Evolutionary conservation across 2,797 vertebrate species (phyloP), one percentile per base, ranked within the genome.

Genomic region (Sciurus carolinensis): DNA sequence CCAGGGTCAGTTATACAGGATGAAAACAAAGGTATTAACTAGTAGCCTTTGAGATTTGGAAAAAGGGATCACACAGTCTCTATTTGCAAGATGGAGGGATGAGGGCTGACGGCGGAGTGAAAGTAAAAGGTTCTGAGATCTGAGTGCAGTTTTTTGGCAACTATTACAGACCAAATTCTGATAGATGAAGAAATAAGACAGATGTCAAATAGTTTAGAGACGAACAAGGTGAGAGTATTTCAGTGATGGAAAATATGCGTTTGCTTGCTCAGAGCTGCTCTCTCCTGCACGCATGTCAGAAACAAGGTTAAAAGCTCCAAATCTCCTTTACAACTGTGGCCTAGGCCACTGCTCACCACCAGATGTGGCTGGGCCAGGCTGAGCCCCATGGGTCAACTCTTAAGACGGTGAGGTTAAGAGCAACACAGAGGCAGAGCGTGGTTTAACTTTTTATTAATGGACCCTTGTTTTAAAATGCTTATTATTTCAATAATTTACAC

Each of bases 141-240:
- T 8, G 15, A 28, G 33, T 14, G 1, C 26, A 12, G 17, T 81
- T 66, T 30, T 17, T 10, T 2, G 14, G 44, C 1, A 44, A 26
- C 44, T 15, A 39, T 85, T 24, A 15, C 76, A 36, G 10, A 30
- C 44, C 42, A 39, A 52, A 75, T 28, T 67, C 64, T 76, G 57
- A 81, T 28, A 36, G 47, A 81, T 79, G n/a, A 94, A 81, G 59
- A 69, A 73, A 89, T 24, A 96, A 81, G 57, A 79, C 11, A 50
- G 84, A 86, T 59, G 47, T 52, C 17, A 10, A 44, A 66, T 30
- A 36, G 30, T 20, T 75, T 64, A 67, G 73, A 36, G 44, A 71
- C 62, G 24, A 87, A 50, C 13, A 7, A 57, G 5, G 3, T 62
- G 57, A 66, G 18, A 94, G 0, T 13, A 64, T 36, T n/a, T 91